A percentile compares a stretch with the other conserved stretches of the same genome.
These are phyloP conservation scores for Lagopus muta DNA, from an alignment of 2,113 vertebrate species.

Conservation along the genomic window DNA sequence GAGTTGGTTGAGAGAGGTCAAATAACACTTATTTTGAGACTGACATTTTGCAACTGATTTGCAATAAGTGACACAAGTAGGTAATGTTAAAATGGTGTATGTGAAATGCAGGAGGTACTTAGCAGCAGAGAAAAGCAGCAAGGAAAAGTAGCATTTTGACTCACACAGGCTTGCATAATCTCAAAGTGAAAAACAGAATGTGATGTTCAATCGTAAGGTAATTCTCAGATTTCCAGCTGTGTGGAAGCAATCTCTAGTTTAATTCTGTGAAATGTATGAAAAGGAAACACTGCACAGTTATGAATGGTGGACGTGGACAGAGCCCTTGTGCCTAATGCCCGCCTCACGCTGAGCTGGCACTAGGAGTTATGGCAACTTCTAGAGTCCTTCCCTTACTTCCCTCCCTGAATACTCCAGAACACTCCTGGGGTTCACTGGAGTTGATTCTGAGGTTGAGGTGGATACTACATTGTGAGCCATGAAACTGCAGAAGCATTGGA, in stretches of 20 bases:
- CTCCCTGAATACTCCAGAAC: background rate
- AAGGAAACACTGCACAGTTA: fast-evolving
- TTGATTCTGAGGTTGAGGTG: background rate
- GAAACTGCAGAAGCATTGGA: background rate
- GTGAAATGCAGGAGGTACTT: background rate
- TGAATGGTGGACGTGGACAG: background rate
- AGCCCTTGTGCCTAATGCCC: background rate
- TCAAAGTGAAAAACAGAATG: background rate
- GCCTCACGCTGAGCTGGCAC: background rate
- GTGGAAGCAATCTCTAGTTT: background rate
- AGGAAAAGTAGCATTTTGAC: background rate
- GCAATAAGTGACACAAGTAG: background rate
- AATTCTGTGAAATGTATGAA: background rate
- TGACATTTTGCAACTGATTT: background rate
- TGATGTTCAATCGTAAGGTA: background rate
- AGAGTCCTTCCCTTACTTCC: background rate
- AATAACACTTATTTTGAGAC: background rate
- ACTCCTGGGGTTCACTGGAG: background rate
- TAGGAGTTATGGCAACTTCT: background rate
- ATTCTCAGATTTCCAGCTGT: background rate
- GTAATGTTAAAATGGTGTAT: background rate
- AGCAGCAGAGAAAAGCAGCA: background rate
- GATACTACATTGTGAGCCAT: background rate
- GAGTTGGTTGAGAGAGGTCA: background rate
- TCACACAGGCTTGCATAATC: background rate